Percentiles rank a stretch among this genome's conserved stretches.
phyloP scores from a whole-genome alignment of 1,140 invertebrate species.

The Pogonomyrmex californicus region DNA sequence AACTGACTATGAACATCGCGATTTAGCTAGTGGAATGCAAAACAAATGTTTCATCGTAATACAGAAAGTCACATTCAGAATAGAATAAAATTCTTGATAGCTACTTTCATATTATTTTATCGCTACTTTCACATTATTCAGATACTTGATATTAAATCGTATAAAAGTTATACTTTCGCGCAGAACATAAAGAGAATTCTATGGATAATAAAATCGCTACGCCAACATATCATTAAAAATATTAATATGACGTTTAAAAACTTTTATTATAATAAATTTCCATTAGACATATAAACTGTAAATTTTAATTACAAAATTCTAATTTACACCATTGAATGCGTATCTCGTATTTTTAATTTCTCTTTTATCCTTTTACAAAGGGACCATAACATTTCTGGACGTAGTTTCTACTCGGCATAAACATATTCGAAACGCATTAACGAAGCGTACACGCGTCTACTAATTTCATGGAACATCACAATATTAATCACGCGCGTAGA shows the following conservation, averaged over 20 bases:
- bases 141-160: background rate
- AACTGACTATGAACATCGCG: background rate
- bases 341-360: background rate
- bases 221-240: background rate
- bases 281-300: too few species aligned
- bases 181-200: background rate
- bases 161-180: background rate
- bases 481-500: background rate
- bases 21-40: background rate
- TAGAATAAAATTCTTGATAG: background rate
- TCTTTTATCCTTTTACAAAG: background rate
- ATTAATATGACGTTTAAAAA: background rate
- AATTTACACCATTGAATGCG: background rate
- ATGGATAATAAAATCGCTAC: background rate
- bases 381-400: background rate
- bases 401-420: background rate
- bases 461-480: background rate
- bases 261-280: too few species aligned
- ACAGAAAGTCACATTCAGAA: background rate
- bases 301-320: too few species aligned
- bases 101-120: constrained; percentile 4
- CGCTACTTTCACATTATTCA: background rate
- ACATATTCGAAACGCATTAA: background rate
- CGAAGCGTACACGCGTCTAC: background rate
- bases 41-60: background rate